Evolutionary conservation across 1,140 invertebrate species (phyloP).

Genomic region (Monochamus saltuarius): DNA sequence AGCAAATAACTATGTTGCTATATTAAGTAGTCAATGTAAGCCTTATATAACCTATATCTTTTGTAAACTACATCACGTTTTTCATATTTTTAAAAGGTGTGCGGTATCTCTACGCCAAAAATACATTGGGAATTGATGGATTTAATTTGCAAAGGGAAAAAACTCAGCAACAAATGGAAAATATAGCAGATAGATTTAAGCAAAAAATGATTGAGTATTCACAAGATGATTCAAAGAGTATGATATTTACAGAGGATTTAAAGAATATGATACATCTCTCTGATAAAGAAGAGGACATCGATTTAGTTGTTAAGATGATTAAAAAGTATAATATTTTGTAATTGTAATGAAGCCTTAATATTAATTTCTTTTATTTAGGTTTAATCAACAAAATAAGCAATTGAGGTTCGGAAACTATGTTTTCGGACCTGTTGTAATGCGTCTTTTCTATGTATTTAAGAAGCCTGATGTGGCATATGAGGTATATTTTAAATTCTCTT

Average conservation of each 20-base stretch:
- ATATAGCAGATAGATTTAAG: conserved; percentile 64
- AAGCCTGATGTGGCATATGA: conserved; percentile 67
- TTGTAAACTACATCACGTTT: not conserved
- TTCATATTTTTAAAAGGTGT: conserved; percentile 17
- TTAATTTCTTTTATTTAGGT: conserved; percentile 56
- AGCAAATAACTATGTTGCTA: conserved; percentile 1
- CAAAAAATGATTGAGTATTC: conserved; percentile 67
- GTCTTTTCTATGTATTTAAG: conserved; percentile 71
- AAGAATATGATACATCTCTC: conserved; percentile 77
- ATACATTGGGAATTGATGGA: conserved; percentile 60
- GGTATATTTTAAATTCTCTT: conserved; percentile 50
- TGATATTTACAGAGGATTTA: conserved; percentile 83
- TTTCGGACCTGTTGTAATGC: conserved; percentile 83
- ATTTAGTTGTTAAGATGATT: conserved; percentile 68
- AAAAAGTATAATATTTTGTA: conserved; percentile 55
- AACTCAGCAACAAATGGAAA: conserved; percentile 59
- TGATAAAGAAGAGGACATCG: conserved; percentile 61
- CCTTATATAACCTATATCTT: not conserved
- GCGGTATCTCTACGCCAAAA: conserved; percentile 55
- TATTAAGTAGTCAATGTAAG: not conserved
- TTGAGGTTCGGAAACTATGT: conserved; percentile 74
- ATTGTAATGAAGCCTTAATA: conserved; percentile 13
- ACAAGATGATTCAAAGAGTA: conserved; percentile 55
- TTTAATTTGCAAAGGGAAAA: conserved; percentile 58
- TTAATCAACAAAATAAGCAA: conserved; percentile 70